Evolutionary conservation across 2,113 vertebrate genomes (phyloP), one percentile per base, ranked within the genome.

Genomic region (Scomber colias): DNA sequence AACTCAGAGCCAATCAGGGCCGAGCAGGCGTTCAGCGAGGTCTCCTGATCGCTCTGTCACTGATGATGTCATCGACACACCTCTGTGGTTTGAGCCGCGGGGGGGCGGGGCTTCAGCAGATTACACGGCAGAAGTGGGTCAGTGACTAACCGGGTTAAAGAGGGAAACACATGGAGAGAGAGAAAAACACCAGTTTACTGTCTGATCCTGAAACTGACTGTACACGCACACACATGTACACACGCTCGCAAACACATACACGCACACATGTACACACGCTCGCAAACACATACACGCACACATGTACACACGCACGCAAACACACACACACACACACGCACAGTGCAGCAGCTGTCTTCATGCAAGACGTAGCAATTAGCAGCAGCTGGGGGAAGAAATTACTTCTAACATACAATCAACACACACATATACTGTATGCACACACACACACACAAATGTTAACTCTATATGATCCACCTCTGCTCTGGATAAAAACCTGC

Each of bases 111-210:
- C 77, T 80, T 83, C 66, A 69, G 64, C 62, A 83, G 88, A 87
- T 90, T 89, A 84, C 75, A 61, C 31, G 15, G 75, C 54, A 83
- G 77, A 90, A 88, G 50, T 90, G 86, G 90, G 90, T 91, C 89
- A 88, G 78, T 84, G 88, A 77, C 74, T 91, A 88, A 90, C 82
- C 69, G 62, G 89, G 85, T 89, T 86, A 89, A 77, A 82, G 77
- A 85, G 56, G 59, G 66, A 77, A 75, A 79, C 44, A 71, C 75
- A 73, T 48, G 62, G 45, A 71, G 49, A 67, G 61, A 30, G 24
- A 86, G 77, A 79, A 86, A 79, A 82, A 82, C 87, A 89, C 83
- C 79, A 79, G 83, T 86, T 81, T 59, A 82, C 79, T 40, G 45
- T 69, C 55, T 74, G 30, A 72, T 79, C 13, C 61, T 16, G 24